Percentiles rank a stretch among this genome's conserved stretches.
Evolutionary conservation across 2,113 vertebrate genomes (phyloP).

Genomic region (Macaca nemestrina): DNA sequence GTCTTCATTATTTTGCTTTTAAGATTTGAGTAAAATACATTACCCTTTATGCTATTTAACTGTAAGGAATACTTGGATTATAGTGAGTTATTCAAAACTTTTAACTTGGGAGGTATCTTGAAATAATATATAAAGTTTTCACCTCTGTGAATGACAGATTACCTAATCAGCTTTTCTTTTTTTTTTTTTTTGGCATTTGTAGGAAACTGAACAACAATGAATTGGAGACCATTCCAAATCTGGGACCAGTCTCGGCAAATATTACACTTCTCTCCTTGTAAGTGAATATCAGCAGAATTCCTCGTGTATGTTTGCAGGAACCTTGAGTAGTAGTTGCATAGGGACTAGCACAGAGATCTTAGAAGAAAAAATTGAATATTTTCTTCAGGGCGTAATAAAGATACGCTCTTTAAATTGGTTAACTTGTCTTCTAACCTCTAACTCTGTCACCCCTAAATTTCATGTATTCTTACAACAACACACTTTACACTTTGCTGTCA

Average conservation of each 20-base stretch:
- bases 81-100: background rate
- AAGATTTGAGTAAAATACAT: constrained; percentile 50
- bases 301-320: background rate
- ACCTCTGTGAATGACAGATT: background rate
- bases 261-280: constrained; percentile 93
- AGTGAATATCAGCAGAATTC: constrained; percentile 84
- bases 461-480: background rate
- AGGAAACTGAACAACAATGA: constrained; percentile 96
- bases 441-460: background rate
- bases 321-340: rapidly evolving
- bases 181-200: background rate
- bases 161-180: background rate
- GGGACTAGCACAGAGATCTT: background rate
- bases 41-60: background rate
- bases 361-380: background rate
- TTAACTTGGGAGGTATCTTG: background rate
- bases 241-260: constrained; percentile 89
- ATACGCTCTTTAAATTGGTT: background rate
- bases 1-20: constrained; percentile 76
- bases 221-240: constrained; percentile 90
- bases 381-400: background rate
- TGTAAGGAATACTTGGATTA: background rate
- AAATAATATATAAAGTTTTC: background rate
- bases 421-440: background rate
- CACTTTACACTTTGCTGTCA: background rate